Conservation (phyloP, 2,888 invertebrate genomes). For the Fragum sueziense region DNA sequence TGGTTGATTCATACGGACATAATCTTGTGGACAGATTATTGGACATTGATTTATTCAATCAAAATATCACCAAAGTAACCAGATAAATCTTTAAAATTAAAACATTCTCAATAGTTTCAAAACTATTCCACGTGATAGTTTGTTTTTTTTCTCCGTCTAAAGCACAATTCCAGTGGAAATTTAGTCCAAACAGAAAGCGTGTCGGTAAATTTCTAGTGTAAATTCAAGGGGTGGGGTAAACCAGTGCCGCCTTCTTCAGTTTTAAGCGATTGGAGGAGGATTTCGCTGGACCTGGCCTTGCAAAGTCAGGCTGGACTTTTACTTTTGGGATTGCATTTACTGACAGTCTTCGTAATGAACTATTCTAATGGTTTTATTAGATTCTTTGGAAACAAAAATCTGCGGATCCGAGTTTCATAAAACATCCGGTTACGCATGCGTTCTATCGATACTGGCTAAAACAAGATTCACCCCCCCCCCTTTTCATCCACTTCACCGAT, state of each 20-base stretch:
- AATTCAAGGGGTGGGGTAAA: not conserved
- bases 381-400: not conserved
- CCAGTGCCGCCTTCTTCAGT: not conserved
- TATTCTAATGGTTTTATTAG: not conserved
- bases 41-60: not conserved
- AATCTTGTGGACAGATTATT: not conserved
- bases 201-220: not conserved
- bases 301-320: too few species aligned
- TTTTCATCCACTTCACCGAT: not conserved
- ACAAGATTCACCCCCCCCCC: not conserved
- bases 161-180: too few species aligned
- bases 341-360: not conserved
- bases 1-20: not conserved
- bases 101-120: too few species aligned
- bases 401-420: conserved; percentile 24
- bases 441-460: conserved; percentile 16
- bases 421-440: conserved; percentile 63
- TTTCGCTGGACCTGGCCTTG: too few species aligned
- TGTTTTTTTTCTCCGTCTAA: too few species aligned
- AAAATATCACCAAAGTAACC: not conserved
- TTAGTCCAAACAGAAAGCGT: not conserved
- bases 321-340: not conserved
- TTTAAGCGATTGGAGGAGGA: too few species aligned
- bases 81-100: too few species aligned
- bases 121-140: too few species aligned